Evolutionary conservation across 1,140 invertebrate species (phyloP).

Genomic region (Radopholus similis): DNA sequence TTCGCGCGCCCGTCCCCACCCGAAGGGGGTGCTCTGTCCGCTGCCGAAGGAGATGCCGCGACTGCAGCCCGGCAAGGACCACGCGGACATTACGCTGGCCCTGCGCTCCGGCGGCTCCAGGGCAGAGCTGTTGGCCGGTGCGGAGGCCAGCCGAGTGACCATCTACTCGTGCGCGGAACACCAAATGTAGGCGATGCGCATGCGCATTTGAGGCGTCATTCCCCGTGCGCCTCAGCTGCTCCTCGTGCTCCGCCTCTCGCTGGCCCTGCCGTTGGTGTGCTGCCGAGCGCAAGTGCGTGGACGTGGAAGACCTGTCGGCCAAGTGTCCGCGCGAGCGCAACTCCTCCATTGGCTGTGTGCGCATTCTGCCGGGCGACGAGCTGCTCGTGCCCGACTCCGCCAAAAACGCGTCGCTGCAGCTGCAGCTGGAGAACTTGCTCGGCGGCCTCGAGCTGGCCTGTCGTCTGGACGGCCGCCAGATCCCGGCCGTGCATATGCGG

Average conservation of each 20-base stretch:
- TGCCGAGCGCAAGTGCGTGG: conserved; percentile 12
- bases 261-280: conserved; percentile 52
- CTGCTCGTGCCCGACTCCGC: conserved; percentile 35
- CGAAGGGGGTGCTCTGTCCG: background rate
- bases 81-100: conserved; percentile 7
- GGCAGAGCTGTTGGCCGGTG: conserved; percentile 1
- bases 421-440: conserved; percentile 34
- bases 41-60: background rate
- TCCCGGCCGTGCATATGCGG: background rate
- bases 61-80: background rate
- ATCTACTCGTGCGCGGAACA: conserved; percentile 43
- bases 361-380: conserved; percentile 15
- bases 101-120: conserved; percentile 13
- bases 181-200: conserved; percentile 47
- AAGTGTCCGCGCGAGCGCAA: background rate
- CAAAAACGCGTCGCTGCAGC: conserved; percentile 38
- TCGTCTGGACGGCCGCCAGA: background rate
- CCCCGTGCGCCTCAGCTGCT: conserved; percentile 39
- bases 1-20: background rate
- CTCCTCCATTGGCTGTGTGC: background rate
- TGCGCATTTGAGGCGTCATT: too few relatives aligned
- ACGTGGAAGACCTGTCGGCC: background rate
- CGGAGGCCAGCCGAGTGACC: conserved; percentile 31
- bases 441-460: background rate
- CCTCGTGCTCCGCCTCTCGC: conserved; percentile 39